Evolutionary conservation across 2,113 vertebrate species (phyloP), one percentile per base, ranked within the genome.

Genomic region (Anseranas semipalmata): DNA sequence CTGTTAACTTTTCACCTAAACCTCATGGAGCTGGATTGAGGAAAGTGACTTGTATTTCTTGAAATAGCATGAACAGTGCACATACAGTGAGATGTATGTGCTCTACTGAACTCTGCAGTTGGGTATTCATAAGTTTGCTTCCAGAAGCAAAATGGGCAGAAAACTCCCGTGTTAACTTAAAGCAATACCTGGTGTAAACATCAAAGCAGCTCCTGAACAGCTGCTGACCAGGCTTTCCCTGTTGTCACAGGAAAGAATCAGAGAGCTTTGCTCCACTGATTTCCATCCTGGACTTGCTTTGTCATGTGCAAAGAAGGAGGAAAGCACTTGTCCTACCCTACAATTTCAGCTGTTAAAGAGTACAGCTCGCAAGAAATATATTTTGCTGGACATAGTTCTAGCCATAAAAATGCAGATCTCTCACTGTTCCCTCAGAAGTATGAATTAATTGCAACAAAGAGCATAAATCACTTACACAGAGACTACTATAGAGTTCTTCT

Each of bases 61-160:
- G 27, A 75, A 75, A 33, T 0, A 56, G 25, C 30, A 74, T 10
- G 7, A 90, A 39, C 15, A 66, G 41, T 5, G 7, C 15, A 37
- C 27, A 53, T 9, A 68, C 2, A 58, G 28, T 0, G 0, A 86
- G n/a, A 76, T 0, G 22, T 7, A 22, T 0, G 0, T 11, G 17
- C 19, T 9, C 24, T 45, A 18, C 27, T 58, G 12, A 72, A 18
- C 35, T 52, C 20, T 59, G n/a, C 1, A 5, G 15, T 2, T 77
- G 20, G 4, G 16, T 41, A 62, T 65, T 28, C 14, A 11, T 2
- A 5, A 75, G 14, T 63, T 73, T 84, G 22, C 52, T 39, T 88
- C 67, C 62, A 53, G 21, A 33, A 43, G 22, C 48, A 66, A n/a
- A 39, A 52, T 35, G 37, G 20, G 45, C 35, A 63, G 32, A 65